phyloP scores from a whole-genome alignment of 2,113 vertebrate species.

The Gallinago undulata region DNA sequence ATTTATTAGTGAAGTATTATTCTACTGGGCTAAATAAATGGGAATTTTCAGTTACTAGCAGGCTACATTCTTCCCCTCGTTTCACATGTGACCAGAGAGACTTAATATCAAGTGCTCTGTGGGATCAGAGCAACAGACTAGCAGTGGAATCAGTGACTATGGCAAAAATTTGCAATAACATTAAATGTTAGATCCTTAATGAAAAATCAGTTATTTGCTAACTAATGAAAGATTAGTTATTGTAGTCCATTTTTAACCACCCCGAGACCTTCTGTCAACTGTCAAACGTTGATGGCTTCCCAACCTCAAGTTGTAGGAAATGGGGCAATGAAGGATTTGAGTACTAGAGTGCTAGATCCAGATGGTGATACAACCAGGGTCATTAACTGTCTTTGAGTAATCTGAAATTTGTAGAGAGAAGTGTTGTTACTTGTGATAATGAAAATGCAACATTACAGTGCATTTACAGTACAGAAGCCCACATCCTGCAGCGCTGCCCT shows the following conservation, averaged over 20 bases:
- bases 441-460: not conserved
- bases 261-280: not conserved
- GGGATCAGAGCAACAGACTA: not conserved
- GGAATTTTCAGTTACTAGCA: not conserved
- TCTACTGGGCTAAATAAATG: not conserved
- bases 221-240: too few species aligned
- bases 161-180: not conserved
- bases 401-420: not conserved
- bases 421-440: not conserved
- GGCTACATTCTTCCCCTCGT: not conserved
- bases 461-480: not conserved
- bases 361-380: fast-evolving
- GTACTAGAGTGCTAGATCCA: not conserved
- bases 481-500: not conserved
- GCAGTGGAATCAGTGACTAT: not conserved
- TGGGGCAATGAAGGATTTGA: not conserved
- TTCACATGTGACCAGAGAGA: not conserved
- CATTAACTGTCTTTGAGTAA: not conserved
- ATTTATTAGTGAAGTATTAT: not conserved
- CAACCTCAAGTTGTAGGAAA: not conserved
- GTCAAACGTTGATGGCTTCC: fast-evolving
- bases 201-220: not conserved
- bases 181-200: not conserved
- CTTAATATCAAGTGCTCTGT: not conserved
- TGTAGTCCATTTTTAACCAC: not conserved